These are phyloP conservation scores for Nowickia ferox DNA, from an alignment of 2,888 invertebrate species.

Conservation along the genomic window DNA sequence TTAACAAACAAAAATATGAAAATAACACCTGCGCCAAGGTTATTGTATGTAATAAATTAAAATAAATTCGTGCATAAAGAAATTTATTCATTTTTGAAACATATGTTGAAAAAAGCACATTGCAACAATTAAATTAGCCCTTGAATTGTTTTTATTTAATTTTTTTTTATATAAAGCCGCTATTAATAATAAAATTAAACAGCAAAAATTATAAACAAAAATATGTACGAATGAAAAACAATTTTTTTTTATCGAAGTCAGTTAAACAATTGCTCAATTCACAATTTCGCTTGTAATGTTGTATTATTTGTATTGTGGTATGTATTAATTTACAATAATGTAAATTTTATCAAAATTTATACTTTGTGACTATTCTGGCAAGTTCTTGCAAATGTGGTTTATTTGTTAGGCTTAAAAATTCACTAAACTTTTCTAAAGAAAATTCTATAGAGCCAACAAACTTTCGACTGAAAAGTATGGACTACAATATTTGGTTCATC, in stretches of 20 bases:
- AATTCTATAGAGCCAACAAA: no score
- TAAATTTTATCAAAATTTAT: no score
- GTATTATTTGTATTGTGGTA: neutral
- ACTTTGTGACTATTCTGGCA: no score
- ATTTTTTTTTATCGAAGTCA: neutral
- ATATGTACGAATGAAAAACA: neutral
- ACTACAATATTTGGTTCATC: no score
- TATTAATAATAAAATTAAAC: slow-evolving; percentile 2
- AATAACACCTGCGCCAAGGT: slow-evolving; percentile 50
- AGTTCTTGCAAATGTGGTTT: no score
- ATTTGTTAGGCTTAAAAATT: no score
- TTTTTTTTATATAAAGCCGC: neutral
- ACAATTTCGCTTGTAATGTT: neutral
- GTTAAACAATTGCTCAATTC: neutral
- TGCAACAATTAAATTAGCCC: slow-evolving; percentile 28
- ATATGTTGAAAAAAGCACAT: slow-evolving; percentile 4
- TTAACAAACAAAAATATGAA: slow-evolving; percentile 6
- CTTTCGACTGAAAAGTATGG: no score
- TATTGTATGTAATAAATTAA: slow-evolving; percentile 9
- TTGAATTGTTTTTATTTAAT: slow-evolving; percentile 1
- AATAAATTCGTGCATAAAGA: slow-evolving; percentile 24
- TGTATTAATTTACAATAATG: neutral
- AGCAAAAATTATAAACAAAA: neutral
- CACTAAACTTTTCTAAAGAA: no score
- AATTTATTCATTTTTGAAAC: slow-evolving; percentile 17